A percentile compares a stretch with the other conserved stretches of the same genome.
Conservation (phyloP, 2,797 vertebrate genomes). For the Pangasius krempfi region DNA sequence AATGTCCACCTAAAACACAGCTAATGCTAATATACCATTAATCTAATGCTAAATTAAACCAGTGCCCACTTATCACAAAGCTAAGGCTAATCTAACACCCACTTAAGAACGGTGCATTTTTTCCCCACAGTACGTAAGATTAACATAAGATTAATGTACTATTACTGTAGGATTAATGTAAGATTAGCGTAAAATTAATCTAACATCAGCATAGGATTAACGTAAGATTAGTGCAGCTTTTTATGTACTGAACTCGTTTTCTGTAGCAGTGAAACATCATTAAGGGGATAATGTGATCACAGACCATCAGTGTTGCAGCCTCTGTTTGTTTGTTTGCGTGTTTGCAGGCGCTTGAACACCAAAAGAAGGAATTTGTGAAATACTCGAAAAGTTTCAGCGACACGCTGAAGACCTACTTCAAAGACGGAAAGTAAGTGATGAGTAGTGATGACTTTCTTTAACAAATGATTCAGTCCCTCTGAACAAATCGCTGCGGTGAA, state of each 20-base stretch:
- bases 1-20: neutral
- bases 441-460: neutral
- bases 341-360: slow-evolving; percentile 88
- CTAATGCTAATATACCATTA: neutral
- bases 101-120: neutral
- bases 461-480: neutral
- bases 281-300: neutral
- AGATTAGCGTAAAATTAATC: too few species aligned
- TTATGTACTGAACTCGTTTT: neutral
- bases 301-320: neutral
- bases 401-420: slow-evolving; percentile 96
- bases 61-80: neutral
- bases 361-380: slow-evolving; percentile 99
- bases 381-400: slow-evolving; percentile 99
- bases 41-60: neutral
- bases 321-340: slow-evolving; percentile 59
- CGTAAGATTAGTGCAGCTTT: neutral
- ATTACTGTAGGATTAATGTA: neutral
- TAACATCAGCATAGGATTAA: too few species aligned
- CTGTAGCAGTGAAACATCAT: neutral
- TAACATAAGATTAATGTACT: neutral
- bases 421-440: slow-evolving; percentile 96
- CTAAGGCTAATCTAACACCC: neutral
- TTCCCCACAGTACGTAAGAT: neutral
- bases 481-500: neutral